Evolutionary conservation across 2,888 invertebrate species (phyloP).

Genomic region (Ophion ellenae): DNA sequence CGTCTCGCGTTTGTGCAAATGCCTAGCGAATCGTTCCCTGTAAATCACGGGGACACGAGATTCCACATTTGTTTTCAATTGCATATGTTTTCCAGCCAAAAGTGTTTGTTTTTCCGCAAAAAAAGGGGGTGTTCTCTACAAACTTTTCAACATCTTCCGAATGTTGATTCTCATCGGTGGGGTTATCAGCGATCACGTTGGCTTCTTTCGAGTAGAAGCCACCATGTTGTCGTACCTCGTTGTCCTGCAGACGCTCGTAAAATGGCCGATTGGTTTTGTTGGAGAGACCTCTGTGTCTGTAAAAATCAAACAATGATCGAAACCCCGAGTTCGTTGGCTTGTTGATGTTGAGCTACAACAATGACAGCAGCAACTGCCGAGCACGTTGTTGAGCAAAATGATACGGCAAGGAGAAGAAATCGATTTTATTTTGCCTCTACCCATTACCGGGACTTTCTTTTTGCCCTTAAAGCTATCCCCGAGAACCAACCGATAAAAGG

Average conservation of each 20-base stretch:
- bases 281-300: slow-evolving; percentile 37
- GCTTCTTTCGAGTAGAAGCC: slow-evolving; percentile 80
- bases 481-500: slow-evolving; percentile 72
- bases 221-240: slow-evolving; percentile 76
- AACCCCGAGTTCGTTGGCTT: background rate
- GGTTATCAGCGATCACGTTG: slow-evolving; percentile 61
- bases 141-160: slow-evolving; percentile 70
- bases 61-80: background rate
- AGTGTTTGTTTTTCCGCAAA: background rate
- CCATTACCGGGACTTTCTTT: background rate
- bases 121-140: background rate
- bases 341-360: background rate
- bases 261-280: slow-evolving; percentile 76
- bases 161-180: slow-evolving; percentile 60
- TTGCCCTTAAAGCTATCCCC: background rate
- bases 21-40: slow-evolving; percentile 76
- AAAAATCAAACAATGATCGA: slow-evolving; percentile 49
- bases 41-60: slow-evolving; percentile 67
- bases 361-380: no score
- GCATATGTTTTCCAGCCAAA: background rate
- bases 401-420: background rate
- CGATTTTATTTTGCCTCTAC: background rate
- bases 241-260: slow-evolving; percentile 80
- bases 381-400: background rate
- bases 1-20: slow-evolving; percentile 86